A percentile compares a stretch with the other conserved stretches of the same genome.
Evolutionary conservation across 1,140 invertebrate species (phyloP).

Genomic region (Amphibalanus amphitrite): DNA sequence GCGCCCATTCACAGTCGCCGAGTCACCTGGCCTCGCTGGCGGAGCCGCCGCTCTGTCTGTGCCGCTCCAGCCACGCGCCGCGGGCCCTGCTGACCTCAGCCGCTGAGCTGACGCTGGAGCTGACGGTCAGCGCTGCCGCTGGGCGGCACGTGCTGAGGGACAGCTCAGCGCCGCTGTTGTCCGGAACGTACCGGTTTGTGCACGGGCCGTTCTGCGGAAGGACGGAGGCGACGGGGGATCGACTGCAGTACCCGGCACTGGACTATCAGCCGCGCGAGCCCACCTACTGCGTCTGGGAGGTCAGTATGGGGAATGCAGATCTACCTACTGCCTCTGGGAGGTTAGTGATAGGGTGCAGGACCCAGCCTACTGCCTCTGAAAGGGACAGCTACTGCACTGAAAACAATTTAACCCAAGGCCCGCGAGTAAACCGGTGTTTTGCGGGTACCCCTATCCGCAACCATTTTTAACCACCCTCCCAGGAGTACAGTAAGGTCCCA

Average conservation of each 20-base stretch:
- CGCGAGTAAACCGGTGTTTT: too few relatives aligned
- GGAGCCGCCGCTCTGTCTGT: not conserved
- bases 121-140: constrained; percentile 10
- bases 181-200: constrained; percentile 67
- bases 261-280: not conserved
- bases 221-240: constrained; percentile 25
- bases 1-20: not conserved
- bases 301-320: too few relatives aligned
- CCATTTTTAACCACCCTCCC: too few relatives aligned
- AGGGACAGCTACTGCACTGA: too few relatives aligned
- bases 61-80: not conserved
- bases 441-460: too few relatives aligned
- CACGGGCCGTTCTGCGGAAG: constrained; percentile 73
- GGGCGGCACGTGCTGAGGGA: not conserved
- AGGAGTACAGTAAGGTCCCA: too few relatives aligned
- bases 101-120: not conserved
- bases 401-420: too few relatives aligned
- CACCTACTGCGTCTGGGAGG: not conserved
- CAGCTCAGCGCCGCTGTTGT: constrained; percentile 44
- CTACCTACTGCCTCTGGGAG: too few relatives aligned
- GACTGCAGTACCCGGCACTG: not conserved
- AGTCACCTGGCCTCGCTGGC: not conserved
- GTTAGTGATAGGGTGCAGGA: too few relatives aligned
- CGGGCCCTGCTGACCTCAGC: not conserved
- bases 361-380: too few relatives aligned